Evolutionary conservation across 2,888 invertebrate genomes (phyloP).

Genomic region (Macrostomum cliftonense): DNA sequence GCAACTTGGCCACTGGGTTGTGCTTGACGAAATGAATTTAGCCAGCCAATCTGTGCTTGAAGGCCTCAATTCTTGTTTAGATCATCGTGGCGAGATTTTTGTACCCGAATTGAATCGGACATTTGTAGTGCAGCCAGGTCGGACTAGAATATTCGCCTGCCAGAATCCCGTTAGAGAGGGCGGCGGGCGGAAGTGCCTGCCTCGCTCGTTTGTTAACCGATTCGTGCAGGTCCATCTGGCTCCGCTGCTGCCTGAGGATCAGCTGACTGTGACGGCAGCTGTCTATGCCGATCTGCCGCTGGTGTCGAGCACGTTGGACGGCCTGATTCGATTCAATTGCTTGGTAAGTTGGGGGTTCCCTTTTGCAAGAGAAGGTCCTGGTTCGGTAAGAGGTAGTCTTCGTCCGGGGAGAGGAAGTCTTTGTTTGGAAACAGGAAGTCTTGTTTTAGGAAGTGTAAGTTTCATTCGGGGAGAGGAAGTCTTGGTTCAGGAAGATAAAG

Average conservation of each 20-base stretch:
- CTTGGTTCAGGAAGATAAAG: too few relatives aligned
- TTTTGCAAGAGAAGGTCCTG: too few relatives aligned
- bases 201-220: slow-evolving; percentile 84
- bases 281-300: background rate
- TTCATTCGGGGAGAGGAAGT: too few relatives aligned
- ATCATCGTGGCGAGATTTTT: slow-evolving; percentile 84
- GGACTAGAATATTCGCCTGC: slow-evolving; percentile 77
- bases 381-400: too few relatives aligned
- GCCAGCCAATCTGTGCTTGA: slow-evolving; percentile 95
- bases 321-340: background rate
- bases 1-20: slow-evolving; percentile 78
- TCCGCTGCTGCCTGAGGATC: background rate
- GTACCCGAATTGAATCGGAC: slow-evolving; percentile 77
- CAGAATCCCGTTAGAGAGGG: slow-evolving; percentile 92
- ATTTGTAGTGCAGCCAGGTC: slow-evolving; percentile 51
- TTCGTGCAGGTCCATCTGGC: slow-evolving; percentile 59
- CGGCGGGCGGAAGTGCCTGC: slow-evolving; percentile 79
- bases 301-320: background rate
- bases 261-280: background rate
- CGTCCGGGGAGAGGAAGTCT: too few relatives aligned
- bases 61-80: slow-evolving; percentile 90
- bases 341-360: too few relatives aligned
- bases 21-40: slow-evolving; percentile 88
- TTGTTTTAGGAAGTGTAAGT: too few relatives aligned
- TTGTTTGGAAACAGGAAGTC: too few relatives aligned